Evolutionary conservation across 92 coral and sea anemone species (phyloP).

Genomic region (Porites divaricata): DNA sequence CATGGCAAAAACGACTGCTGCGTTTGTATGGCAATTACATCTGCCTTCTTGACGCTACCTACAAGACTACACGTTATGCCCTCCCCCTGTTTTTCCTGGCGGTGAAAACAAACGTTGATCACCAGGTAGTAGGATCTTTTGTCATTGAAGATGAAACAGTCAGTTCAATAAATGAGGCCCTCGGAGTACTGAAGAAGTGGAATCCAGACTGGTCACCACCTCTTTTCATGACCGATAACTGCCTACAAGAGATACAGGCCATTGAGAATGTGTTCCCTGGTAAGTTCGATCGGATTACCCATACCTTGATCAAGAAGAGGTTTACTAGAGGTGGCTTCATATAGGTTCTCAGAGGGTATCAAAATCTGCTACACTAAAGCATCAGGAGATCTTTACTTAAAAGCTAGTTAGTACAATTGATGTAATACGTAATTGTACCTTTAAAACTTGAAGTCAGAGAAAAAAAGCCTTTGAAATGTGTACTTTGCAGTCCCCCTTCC

Average conservation of each 20-base stretch:
- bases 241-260: constrained; percentile 60
- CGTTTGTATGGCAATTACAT: constrained; percentile 52
- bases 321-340: not conserved
- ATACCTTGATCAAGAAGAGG: not conserved
- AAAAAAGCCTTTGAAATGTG: too few species aligned
- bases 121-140: constrained; percentile 58
- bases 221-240: constrained; percentile 56
- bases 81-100: constrained; percentile 69
- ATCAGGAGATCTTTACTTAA: too few species aligned
- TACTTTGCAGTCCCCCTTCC: too few species aligned
- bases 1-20: constrained; percentile 56
- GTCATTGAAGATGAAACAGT: constrained; percentile 52
- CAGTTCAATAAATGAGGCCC: constrained; percentile 55
- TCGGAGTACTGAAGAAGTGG: constrained; percentile 55
- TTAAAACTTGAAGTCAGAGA: too few species aligned
- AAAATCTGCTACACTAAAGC: too few species aligned
- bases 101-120: constrained; percentile 68
- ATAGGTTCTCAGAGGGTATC: too few species aligned
- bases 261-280: constrained; percentile 46
- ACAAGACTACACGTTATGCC: constrained; percentile 61
- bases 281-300: constrained; percentile 1
- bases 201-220: constrained; percentile 55
- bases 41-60: constrained; percentile 69
- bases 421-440: too few species aligned
- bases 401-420: too few species aligned